phyloP scores from a whole-genome alignment of 2,797 vertebrate species.

The Phaenicophaeus curvirostris region DNA sequence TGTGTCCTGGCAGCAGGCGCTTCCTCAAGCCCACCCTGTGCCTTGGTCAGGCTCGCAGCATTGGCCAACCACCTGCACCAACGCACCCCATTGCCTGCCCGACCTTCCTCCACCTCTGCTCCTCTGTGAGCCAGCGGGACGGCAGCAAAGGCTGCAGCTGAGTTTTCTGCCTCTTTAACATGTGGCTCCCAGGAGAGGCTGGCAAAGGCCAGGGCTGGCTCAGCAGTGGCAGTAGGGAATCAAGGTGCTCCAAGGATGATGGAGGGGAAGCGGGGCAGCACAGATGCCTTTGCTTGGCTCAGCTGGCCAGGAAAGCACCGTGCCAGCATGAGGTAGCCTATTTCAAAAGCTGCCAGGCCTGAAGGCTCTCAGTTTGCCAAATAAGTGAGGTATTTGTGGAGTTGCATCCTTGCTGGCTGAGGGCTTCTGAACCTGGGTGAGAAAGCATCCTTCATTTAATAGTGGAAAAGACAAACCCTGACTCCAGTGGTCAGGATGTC shows the following conservation, averaged over 20 bases:
- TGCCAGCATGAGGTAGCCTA: rapidly evolving
- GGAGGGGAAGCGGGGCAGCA: neutral
- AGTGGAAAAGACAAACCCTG: neutral
- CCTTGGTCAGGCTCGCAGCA: rapidly evolving
- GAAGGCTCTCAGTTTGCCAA: neutral
- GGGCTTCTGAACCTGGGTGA: neutral
- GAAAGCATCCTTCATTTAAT: neutral
- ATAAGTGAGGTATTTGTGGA: rapidly evolving
- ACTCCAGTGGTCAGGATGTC: neutral
- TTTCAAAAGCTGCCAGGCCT: neutral
- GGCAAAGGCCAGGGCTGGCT: neutral
- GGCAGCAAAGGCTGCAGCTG: neutral
- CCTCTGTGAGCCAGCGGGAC: rapidly evolving
- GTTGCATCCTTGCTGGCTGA: neutral
- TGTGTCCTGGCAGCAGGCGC: neutral
- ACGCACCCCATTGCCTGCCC: rapidly evolving
- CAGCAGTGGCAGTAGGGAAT: neutral
- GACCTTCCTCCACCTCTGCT: neutral
- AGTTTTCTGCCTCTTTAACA: neutral
- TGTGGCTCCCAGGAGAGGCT: neutral
- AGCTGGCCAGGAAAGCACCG: neutral
- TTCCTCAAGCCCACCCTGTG: neutral
- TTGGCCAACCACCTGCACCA: neutral
- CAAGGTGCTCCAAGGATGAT: neutral
- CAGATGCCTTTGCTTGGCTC: neutral